Percentiles rank a stretch among this genome's conserved stretches.
phyloP scores from a whole-genome alignment of 53 echinoderm and acorn worm species.

The Pentamera pediparva region DNA sequence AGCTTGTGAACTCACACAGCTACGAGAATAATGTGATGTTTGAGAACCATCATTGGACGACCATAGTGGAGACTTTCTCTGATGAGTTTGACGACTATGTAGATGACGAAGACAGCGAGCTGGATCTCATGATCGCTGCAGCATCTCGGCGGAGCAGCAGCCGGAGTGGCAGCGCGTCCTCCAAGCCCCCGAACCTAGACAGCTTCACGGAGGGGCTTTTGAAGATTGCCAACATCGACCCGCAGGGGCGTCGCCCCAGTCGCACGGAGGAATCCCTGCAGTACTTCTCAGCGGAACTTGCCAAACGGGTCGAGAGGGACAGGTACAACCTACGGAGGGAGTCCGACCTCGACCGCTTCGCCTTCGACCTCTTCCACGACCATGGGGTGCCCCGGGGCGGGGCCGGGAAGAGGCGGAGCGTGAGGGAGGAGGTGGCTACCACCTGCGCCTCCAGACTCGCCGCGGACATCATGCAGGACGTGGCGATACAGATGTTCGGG shows the following conservation, averaged over 20 bases:
- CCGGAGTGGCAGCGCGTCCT: conserved; percentile 63
- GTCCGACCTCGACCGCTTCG: conserved; percentile 81
- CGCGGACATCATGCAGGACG: conserved; percentile 70
- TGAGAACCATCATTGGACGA: conserved; percentile 2
- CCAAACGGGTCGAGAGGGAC: conserved; percentile 66
- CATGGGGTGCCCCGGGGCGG: conserved; percentile 7
- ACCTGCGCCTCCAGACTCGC: conserved; percentile 54
- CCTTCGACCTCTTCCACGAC: conserved; percentile 66
- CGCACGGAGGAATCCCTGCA: conserved; percentile 85
- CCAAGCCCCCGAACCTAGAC: conserved; percentile 74
- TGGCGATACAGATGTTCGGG: conserved; percentile 72
- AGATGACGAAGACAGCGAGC: conserved; percentile 12
- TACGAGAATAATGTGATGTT: no score
- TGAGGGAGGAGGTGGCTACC: conserved; percentile 10
- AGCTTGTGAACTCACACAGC: background rate
- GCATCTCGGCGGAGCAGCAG: conserved; percentile 34
- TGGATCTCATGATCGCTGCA: conserved; percentile 17
- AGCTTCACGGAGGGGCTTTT: conserved; percentile 94
- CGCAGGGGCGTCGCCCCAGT: conserved; percentile 79
- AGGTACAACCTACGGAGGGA: conserved; percentile 58
- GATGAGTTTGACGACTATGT: conserved; percentile 9
- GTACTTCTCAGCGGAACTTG: conserved; percentile 77
- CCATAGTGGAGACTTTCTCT: conserved; percentile 13
- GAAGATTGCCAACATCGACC: conserved; percentile 83
- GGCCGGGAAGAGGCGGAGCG: background rate